Conservation (phyloP, 2,888 invertebrate genomes). For the Suillia variegata region DNA sequence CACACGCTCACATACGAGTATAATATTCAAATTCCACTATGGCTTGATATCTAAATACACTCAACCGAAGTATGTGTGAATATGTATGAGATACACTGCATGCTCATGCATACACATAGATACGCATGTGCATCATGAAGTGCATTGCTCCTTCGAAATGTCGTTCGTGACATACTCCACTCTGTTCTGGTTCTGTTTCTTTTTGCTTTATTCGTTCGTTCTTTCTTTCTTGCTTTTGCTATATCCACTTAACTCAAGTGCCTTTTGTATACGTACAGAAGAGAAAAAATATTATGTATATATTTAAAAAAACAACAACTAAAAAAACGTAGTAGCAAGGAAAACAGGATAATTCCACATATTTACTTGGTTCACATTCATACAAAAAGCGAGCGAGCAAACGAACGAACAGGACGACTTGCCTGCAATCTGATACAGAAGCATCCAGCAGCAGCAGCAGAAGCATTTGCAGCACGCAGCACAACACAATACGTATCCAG, state of each 20-base stretch:
- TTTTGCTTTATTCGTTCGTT: background rate
- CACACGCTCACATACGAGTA: background rate
- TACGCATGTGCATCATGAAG: conserved; percentile 22
- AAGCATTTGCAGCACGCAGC: background rate
- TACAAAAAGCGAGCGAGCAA: background rate
- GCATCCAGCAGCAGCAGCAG: conserved; percentile 2
- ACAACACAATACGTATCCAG: conserved; percentile 39
- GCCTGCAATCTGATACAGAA: conserved; percentile 44
- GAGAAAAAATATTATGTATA: too few relatives aligned
- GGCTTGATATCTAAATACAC: background rate
- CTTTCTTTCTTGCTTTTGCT: background rate
- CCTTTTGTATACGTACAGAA: too few relatives aligned
- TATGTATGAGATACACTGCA: background rate
- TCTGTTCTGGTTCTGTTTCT: conserved; percentile 16
- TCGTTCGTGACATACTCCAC: conserved; percentile 53
- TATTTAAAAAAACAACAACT: conserved; percentile 7
- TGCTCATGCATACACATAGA: background rate
- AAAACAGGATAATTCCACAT: conserved; percentile 37
- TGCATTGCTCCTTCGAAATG: conserved; percentile 51
- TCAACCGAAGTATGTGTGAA: background rate
- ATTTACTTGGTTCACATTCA: conserved; percentile 13
- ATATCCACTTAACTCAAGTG: too few relatives aligned
- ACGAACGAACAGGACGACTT: background rate
- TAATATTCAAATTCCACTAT: background rate
- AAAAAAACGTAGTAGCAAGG: conserved; percentile 22